Evolutionary conservation across 2,113 vertebrate genomes (phyloP), one percentile per base, ranked within the genome.

Genomic region (Galeopterus variegatus): DNA sequence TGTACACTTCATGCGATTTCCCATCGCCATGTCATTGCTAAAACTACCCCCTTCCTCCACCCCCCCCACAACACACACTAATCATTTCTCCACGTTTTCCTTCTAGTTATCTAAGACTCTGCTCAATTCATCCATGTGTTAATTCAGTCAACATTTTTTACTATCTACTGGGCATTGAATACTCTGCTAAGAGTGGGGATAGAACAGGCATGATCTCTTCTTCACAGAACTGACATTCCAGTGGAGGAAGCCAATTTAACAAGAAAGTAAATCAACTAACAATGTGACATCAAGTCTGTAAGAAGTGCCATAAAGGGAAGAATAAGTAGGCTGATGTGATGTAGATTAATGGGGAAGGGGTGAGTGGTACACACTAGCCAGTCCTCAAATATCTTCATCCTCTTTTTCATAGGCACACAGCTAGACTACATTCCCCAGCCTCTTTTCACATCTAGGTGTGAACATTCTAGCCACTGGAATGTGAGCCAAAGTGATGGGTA

Each of bases 201-300:
- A 48, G 0, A 19, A 7, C 1, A 62, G 79, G n/a, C 48, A 83
- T 79, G 24, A 26, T 41, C 58, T 48, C 21, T 65, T 48, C 13
- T 86, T 76, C 18, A 28, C 12, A 60, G 45, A 73, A 41, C 21
- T 90, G 60, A 54, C 1, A 18, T 28, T 89, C 65, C 41, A 10
- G 36, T 24, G 21, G 64, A 80, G 13, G 54, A 3, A 84, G 11
- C 48, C 62, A 92, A 50, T 0, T 5, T 67, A 67, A 83, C 36
- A 87, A 86, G 64, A 90, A 62, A 94, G 41, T 28, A 79, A 86
- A 56, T 79, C 64, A 45, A 24, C 41, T 73, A 90, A 19, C 58
- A 81, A 64, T 17, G 14, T 65, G n/a, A 50, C 19, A 6, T 11
- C 33, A 18, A 41, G 7, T 94, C 48, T 73, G 5, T 67, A 56